Evolutionary conservation across 1,140 invertebrate genomes (phyloP).

Genomic region (Dinoponera quadriceps): DNA sequence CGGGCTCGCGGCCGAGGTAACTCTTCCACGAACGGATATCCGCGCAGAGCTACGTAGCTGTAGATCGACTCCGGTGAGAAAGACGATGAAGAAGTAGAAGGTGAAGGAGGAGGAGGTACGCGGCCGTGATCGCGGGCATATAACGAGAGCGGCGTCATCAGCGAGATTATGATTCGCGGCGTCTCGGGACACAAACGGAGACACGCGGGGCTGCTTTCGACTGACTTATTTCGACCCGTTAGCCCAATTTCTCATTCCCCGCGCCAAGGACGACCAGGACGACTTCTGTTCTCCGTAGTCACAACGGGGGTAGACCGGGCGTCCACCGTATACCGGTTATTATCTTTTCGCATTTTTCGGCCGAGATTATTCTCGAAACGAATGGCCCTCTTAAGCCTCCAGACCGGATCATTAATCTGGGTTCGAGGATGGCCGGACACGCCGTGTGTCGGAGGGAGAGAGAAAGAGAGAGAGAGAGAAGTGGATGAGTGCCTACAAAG

Average conservation of each 20-base stretch:
- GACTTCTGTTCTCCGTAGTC: slow-evolving; percentile 43
- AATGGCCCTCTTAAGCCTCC: slow-evolving; percentile 69
- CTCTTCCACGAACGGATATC: slow-evolving; percentile 13
- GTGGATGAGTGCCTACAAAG: slow-evolving; percentile 56
- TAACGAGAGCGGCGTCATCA: slow-evolving; percentile 24
- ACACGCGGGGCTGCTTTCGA: slow-evolving; percentile 42
- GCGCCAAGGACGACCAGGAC: slow-evolving; percentile 67
- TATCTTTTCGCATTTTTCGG: slow-evolving; percentile 73
- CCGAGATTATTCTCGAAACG: slow-evolving; percentile 72
- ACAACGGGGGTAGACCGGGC: slow-evolving; percentile 26
- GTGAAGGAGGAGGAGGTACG: too few relatives aligned
- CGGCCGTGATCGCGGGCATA: neutral
- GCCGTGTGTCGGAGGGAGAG: slow-evolving; percentile 15
- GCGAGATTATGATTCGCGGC: slow-evolving; percentile 37
- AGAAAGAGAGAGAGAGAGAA: neutral
- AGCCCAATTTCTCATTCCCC: slow-evolving; percentile 72
- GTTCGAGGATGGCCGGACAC: slow-evolving; percentile 65
- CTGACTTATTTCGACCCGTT: slow-evolving; percentile 69
- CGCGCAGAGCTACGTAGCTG: neutral
- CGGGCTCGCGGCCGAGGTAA: slow-evolving; percentile 17
- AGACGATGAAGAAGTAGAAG: too few relatives aligned
- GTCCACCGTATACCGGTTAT: slow-evolving; percentile 57
- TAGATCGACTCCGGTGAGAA: neutral
- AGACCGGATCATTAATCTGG: slow-evolving; percentile 71
- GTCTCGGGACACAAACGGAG: slow-evolving; percentile 33